Evolutionary conservation across 2,113 vertebrate species (phyloP).

Genomic region (Tetrao urogallus): DNA sequence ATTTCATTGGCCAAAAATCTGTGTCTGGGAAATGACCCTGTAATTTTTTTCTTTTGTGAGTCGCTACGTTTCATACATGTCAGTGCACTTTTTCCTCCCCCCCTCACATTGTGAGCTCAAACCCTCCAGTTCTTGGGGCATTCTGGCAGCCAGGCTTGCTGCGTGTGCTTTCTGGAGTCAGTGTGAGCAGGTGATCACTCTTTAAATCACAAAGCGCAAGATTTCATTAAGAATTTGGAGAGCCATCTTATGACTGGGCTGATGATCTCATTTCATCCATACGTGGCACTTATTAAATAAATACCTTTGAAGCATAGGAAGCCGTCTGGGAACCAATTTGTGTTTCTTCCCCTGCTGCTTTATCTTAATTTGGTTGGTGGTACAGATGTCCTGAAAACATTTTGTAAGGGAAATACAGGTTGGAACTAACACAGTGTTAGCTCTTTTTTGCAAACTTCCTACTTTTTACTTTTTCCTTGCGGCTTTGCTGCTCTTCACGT

Average conservation of each 20-base stretch:
- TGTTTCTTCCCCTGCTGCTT: slow-evolving; percentile 47
- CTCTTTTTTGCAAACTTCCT: not conserved
- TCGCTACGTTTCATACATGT: not conserved
- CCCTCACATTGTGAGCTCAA: not conserved
- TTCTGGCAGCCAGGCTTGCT: not conserved
- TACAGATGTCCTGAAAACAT: slow-evolving; percentile 31
- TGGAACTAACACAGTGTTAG: slow-evolving; percentile 39
- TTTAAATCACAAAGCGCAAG: slow-evolving; percentile 21
- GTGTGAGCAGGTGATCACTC: not conserved
- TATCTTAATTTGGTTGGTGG: slow-evolving; percentile 43
- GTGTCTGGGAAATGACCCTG: not conserved
- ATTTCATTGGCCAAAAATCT: not conserved
- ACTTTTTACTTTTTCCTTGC: not conserved
- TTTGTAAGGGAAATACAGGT: slow-evolving; percentile 1
- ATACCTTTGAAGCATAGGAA: slow-evolving; percentile 56
- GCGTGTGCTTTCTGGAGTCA: not conserved
- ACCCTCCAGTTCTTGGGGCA: not conserved
- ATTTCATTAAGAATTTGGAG: slow-evolving; percentile 62
- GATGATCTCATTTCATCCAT: slow-evolving; percentile 66
- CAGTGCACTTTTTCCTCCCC: not conserved
- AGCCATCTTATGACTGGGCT: slow-evolving; percentile 32
- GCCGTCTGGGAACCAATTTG: not conserved
- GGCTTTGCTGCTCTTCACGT: not conserved
- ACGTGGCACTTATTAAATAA: slow-evolving; percentile 51
- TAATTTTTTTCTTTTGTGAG: not conserved